Evolutionary conservation across 2,888 invertebrate genomes (phyloP).

Genomic region (Lutraria lutraria): DNA sequence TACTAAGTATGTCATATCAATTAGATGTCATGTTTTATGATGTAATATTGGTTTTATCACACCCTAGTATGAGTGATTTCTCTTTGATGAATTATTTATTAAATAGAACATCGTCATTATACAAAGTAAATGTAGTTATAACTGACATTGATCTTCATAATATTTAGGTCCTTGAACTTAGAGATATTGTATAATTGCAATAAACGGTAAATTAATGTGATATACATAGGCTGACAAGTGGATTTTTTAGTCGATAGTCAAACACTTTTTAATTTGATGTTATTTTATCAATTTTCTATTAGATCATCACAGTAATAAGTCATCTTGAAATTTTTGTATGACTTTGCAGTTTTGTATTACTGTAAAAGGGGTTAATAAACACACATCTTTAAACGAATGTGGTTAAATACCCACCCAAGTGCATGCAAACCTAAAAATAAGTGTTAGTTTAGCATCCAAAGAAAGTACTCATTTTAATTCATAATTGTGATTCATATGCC

Average conservation of each 20-base stretch:
- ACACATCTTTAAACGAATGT: too few species aligned
- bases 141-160: conserved; percentile 25
- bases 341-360: not conserved
- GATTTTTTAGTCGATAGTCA: not conserved
- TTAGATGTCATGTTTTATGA: conserved; percentile 33
- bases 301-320: not conserved
- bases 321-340: not conserved
- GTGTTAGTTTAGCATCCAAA: too few species aligned
- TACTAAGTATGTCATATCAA: conserved; percentile 29
- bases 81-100: conserved; percentile 43
- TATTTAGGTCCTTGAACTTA: conserved; percentile 24
- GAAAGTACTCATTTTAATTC: too few species aligned
- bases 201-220: not conserved
- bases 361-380: not conserved
- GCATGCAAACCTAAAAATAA: too few species aligned
- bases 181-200: not conserved
- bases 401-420: too few species aligned
- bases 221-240: not conserved
- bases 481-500: too few species aligned
- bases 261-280: not conserved
- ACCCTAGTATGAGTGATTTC: conserved; percentile 20
- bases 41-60: conserved; percentile 31
- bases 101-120: conserved; percentile 28
- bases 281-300: not conserved
- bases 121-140: not conserved